Base-by-base conservation (phyloP, 1,140 invertebrate species). In the Goniozus legneri region DNA sequence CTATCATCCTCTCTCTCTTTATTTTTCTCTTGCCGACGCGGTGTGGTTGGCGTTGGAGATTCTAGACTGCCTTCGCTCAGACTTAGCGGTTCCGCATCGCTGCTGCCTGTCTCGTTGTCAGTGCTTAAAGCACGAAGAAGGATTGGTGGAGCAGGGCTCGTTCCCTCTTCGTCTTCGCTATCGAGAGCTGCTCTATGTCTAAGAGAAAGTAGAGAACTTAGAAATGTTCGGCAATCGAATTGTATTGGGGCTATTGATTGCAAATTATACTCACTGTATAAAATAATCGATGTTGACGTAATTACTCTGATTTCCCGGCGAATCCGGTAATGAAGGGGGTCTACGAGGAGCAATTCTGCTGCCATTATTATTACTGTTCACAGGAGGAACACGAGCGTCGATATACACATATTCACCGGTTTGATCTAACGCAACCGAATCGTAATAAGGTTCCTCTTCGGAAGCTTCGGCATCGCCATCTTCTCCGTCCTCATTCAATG, bases 231-330 rank as follows among this genome's bases (percentile, higher is more conserved):
- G n/a, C n/a, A n/a, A n/a, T n/a, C n/a, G n/a, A n/a, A n/a, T n/a
- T n/a, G n/a, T n/a, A n/a, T n/a, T n/a, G n/a, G n/a, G n/a, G n/a
- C n/a, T n/a, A n/a, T n/a, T n/a, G n/a, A 27, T 4, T 27, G 24
- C 10, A 27, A 6, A 27, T 36, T 33, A 46, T 24, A 82, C 82
- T 82, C 72, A 89, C 85, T 87, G 81, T 64, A 92, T 83, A 61
- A 92, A 92, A 69, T 91, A 92, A 67, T 92, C 88, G 75, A 92
- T 92, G 71, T 92, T 92, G 66, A 92, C 89, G 75, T 92, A 92
- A 75, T 91, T 92, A 50, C 86, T 86, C 41, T 83, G 82, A 67
- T 84, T 80, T 52, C 84, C 83, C 20, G 86, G 84, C 31, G 85
- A 84, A 69, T 89, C 87, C 20, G 86, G 85, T 59, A 86, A 82